Base-by-base conservation (phyloP, 2,797 vertebrate species). In the Brotogeris chrysoptera region DNA sequence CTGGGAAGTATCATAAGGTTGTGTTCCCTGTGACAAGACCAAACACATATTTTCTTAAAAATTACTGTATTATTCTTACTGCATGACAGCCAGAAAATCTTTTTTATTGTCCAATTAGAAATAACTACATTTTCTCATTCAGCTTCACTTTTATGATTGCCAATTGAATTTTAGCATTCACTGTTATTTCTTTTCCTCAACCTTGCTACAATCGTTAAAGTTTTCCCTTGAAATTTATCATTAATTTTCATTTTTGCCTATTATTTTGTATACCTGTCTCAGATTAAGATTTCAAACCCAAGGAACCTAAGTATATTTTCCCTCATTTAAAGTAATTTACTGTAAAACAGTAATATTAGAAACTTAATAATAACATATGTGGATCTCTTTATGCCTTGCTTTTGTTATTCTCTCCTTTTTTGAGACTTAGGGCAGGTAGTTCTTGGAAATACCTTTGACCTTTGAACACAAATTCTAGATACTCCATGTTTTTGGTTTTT, bases 401-500 rank as follows among this genome's bases (percentile, higher is more conserved):
- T 83, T 88, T 66, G 36, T 76, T 79, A 44, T 65, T 81, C 1
- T 47, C 17, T 88, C 12, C 1, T 50, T 59, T 52, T 86, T 57
- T 59, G 41, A 49, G 61, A 57, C 11, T 57, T 57, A 72, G 41
- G 27, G 32, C 15, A 82, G 41, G 71, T 3, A 50, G 9, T 34
- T 84, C 27, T 80, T 77, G 19, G 34, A 91, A 71, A 82, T 59
- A 41, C 16, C 32, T 17, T 57, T 27, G 34, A 80, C 25, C 41
- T 93, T 95, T 69, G 41, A 53, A 87, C 19, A 77, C 10, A 78
- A 87, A 85, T 78, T 95, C 44, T 93, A 72, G 55, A 68, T 57
- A 30, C 11, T 76, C 12, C 20, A 2, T 16, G 7, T 1, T 38
- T 59, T 16, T 24, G 7, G 16, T 41, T 1, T 73, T 64, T 80